Evolutionary conservation across 1,140 invertebrate species (phyloP).

Genomic region (Neomicropteryx cornuta): DNA sequence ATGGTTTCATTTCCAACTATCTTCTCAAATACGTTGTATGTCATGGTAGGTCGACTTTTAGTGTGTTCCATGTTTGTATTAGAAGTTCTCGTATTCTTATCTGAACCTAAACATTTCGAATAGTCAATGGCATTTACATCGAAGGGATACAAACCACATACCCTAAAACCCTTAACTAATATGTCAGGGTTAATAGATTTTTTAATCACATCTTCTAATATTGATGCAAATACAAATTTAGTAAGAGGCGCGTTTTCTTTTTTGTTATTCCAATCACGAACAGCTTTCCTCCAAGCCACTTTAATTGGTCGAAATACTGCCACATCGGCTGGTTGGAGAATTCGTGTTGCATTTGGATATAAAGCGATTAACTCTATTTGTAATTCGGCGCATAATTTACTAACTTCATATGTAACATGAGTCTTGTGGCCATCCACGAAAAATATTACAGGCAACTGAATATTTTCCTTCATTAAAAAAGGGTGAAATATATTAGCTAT

Average conservation of each 20-base stretch:
- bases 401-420: slow-evolving; percentile 17
- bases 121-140: slow-evolving; percentile 14
- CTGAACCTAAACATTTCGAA: slow-evolving; percentile 15
- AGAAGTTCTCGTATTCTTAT: no score
- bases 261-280: slow-evolving; percentile 14
- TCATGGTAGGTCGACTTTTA: no score
- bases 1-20: no score
- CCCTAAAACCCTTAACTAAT: slow-evolving; percentile 16
- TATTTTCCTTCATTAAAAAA: slow-evolving; percentile 16
- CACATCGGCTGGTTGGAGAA: slow-evolving; percentile 27
- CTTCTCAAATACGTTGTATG: no score
- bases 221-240: slow-evolving; percentile 15
- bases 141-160: slow-evolving; percentile 15
- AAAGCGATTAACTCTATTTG: slow-evolving; percentile 21
- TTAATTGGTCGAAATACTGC: slow-evolving; percentile 22
- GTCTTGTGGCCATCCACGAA: slow-evolving; percentile 28
- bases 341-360: slow-evolving; percentile 24
- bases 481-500: slow-evolving; percentile 21
- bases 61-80: no score
- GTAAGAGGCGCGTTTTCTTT: slow-evolving; percentile 10
- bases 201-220: slow-evolving; percentile 12
- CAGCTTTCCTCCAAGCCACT: slow-evolving; percentile 17
- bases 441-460: slow-evolving; percentile 21
- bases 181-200: slow-evolving; percentile 9
- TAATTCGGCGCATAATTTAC: slow-evolving; percentile 20